A percentile compares a stretch with the other conserved stretches of the same genome.
Conservation (phyloP, 1,140 invertebrate species). For the Heliconius nattereri region DNA sequence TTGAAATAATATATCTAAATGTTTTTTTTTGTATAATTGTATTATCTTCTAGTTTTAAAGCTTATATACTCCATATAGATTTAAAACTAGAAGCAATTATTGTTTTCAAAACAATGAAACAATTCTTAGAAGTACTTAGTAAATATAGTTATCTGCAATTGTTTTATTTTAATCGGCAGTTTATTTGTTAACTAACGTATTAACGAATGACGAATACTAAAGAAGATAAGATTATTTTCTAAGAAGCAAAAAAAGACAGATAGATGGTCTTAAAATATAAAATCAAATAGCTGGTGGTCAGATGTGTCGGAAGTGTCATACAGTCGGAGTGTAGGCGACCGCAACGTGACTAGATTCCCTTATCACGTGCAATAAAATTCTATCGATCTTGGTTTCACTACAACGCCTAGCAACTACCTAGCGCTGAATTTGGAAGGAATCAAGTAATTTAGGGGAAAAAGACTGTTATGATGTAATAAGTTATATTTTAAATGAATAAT, state of each 20-base stretch:
- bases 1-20: background rate
- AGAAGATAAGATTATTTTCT: constrained; percentile 27
- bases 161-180: background rate
- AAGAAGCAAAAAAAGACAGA: constrained; percentile 37
- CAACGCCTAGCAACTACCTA: constrained; percentile 15
- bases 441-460: too few relatives aligned
- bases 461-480: too few relatives aligned
- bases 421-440: background rate
- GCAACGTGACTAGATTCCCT: constrained; percentile 37
- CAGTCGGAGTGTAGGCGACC: constrained; percentile 15
- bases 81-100: background rate
- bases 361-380: constrained; percentile 26
- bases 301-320: constrained; percentile 46
- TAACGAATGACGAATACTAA: background rate
- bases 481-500: too few relatives aligned
- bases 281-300: constrained; percentile 36
- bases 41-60: background rate
- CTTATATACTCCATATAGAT: background rate
- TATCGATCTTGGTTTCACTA: constrained; percentile 31
- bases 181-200: background rate
- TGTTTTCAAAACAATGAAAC: background rate
- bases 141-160: background rate
- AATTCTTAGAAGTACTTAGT: background rate
- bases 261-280: constrained; percentile 38
- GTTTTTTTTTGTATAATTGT: background rate